Evolutionary conservation across 2,797 vertebrate genomes (phyloP), one percentile per base, ranked within the genome.

Genomic region (Otolemur crassicaudatus): DNA sequence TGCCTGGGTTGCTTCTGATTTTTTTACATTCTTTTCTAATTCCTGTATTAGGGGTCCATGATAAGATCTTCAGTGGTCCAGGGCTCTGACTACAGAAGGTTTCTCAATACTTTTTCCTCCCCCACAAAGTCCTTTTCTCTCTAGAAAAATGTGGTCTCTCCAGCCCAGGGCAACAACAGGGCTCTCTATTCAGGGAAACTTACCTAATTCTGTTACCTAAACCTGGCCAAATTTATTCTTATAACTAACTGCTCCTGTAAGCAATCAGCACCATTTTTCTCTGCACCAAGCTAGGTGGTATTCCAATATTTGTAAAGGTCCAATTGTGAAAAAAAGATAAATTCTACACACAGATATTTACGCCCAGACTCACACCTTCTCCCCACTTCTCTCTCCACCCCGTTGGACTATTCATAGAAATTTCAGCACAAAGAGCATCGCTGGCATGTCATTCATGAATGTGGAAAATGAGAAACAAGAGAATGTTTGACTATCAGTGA

Each of bases 11-110:
- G 23, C 6, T 94, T 34, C 58, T 70, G 58, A 86, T 61, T 81
- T 22, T 94, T 80, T 85, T n/a, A 90, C 3, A 69, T 63, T 70
- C 14, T 87, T 96, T 91, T 56, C 82, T 91, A 91, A 94, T 85
- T 65, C 9, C 25, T 84, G 95, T 92, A 72, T 31, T 7, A 94
- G 73, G 13, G 3, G 2, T 67, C 72, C 20, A 69, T 88, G 67
- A 29, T n/a, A 88, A 87, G 22, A 9, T 60, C 25, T 82, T 89
- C 16, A n/a, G 25, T 77, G 29, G 58, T 61, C 19, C 16, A 86
- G 11, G 13, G 43, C 13, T 94, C 29, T 86, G 84, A 56, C 7
- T 49, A 61, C 5, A 31, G 7, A 37, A 70, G 16, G 5, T 56
- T 76, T 93, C 63, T 77, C 5, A 1, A 37, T 76, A 14, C 70